A percentile compares a stretch with the other conserved stretches of the same genome.
Conservation (phyloP, 2,888 invertebrate species). For the Uropetala carovei region DNA sequence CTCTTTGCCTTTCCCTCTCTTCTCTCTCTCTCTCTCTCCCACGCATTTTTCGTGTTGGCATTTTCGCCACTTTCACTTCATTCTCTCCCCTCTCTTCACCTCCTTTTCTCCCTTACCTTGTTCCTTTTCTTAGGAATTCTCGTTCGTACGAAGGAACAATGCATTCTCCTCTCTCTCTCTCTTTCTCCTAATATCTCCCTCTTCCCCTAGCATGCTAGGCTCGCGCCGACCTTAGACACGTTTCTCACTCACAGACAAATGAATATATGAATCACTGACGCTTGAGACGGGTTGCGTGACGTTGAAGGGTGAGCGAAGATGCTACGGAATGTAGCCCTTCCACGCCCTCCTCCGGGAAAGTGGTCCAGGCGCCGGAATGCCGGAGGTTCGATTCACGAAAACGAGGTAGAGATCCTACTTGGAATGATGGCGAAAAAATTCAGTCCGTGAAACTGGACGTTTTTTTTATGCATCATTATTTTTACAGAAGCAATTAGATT, state of each 20-base stretch:
- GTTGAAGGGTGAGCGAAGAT: neutral
- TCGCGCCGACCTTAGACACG: neutral
- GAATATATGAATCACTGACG: constrained; percentile 18
- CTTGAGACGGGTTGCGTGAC: neutral
- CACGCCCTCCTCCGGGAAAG: neutral
- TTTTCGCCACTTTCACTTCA: too few species aligned
- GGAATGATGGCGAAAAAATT: too few species aligned
- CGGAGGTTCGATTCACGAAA: neutral
- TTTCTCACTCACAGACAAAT: neutral
- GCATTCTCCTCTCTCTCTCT: neutral
- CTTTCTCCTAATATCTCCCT: neutral
- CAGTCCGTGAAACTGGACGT: too few species aligned
- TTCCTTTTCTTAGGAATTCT: neutral
- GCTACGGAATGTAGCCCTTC: neutral
- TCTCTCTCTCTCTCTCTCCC: too few species aligned
- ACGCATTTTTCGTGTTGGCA: too few species aligned
- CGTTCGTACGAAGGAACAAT: neutral
- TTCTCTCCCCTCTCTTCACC: too few species aligned
- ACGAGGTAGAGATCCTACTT: too few species aligned
- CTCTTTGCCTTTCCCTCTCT: too few species aligned
- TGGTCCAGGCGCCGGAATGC: neutral
- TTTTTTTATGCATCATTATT: too few species aligned
- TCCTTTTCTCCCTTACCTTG: neutral
- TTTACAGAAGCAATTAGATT: too few species aligned
- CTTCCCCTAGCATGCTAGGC: neutral